Evolutionary conservation across 2,797 vertebrate species (phyloP), one percentile per base, ranked within the genome.

Genomic region (Betta splendens): DNA sequence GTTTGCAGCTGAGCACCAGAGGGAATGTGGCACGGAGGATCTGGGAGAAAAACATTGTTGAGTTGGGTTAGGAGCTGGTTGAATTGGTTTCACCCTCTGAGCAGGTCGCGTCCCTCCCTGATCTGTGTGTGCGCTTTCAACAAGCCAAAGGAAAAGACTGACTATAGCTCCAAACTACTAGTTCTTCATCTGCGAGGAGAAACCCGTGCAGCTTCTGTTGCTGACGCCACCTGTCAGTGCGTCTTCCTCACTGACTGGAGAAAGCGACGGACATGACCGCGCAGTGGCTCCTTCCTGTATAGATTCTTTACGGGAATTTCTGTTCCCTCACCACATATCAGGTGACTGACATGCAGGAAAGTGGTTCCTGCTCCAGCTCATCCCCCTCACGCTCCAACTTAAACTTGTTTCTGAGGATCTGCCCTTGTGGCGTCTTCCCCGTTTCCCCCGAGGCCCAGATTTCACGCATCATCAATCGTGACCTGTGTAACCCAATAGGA

Each of bases 381-480:
- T n/a, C n/a, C n/a, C n/a, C n/a, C n/a, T n/a, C n/a, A n/a, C n/a
- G 53, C 20, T 25, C 32, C 16, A 15, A 55, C 55, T 79, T 64
- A 53, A 75, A 66, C 57, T 63, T 33, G n/a, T n/a, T n/a, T n/a
- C n/a, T n/a, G n/a, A n/a, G n/a, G 36, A 55, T 54, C 56, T 63
- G 64, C 61, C 44, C 50, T 17, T 32, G 55, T 66, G 37, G 72
- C 21, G 49, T 67, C 60, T 59, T 62, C 53, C 47, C 21, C 50
- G 25, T 25, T 15, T 54, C 28, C 32, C 72, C 49, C 3, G 45
- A 64, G 47, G 17, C 58, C 63, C 74, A 10, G 72, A 81, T 83
- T 86, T 81, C 69, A 83, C 20, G 64, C 77, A 79, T 75, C 77
- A 84, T 84, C 82, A 83, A 75, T 77, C 79, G 39, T 81, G 79